A percentile compares a stretch with the other conserved stretches of the same genome.
These are phyloP conservation scores for Macroramphosus scolopax DNA, from an alignment of 2,797 vertebrate genomes.

Conservation along the genomic window DNA sequence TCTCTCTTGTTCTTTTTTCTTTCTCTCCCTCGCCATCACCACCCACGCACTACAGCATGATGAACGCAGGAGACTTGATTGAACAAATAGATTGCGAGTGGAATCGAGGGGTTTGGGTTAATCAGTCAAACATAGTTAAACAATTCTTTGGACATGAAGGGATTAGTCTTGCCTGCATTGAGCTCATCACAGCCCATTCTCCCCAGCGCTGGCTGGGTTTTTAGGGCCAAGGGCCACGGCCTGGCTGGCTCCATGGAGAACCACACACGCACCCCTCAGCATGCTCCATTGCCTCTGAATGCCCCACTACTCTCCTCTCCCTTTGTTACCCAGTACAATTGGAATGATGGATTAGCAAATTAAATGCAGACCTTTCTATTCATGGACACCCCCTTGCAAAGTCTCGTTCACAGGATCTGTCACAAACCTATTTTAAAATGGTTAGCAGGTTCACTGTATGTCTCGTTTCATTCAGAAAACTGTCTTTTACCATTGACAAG, in stretches of 20 bases:
- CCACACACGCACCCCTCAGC: slow-evolving; percentile 65
- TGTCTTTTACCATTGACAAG: slow-evolving; percentile 17
- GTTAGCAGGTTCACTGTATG: slow-evolving; percentile 36
- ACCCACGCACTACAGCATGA: slow-evolving; percentile 52
- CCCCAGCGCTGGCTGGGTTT: slow-evolving; percentile 50
- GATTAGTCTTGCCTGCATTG: slow-evolving; percentile 74
- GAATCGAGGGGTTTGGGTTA: slow-evolving; percentile 70
- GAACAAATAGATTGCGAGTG: slow-evolving; percentile 73
- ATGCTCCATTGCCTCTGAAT: slow-evolving; percentile 72
- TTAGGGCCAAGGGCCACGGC: slow-evolving; percentile 70
- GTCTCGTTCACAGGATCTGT: slow-evolving; percentile 59
- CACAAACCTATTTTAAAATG: slow-evolving; percentile 41
- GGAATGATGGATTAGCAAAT: slow-evolving; percentile 77
- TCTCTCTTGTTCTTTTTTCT: slow-evolving; percentile 18
- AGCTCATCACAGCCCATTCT: slow-evolving; percentile 70
- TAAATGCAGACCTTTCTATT: slow-evolving; percentile 73
- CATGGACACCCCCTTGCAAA: slow-evolving; percentile 53
- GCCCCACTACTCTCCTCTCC: slow-evolving; percentile 63
- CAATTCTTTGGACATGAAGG: slow-evolving; percentile 74
- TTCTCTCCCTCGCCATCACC: slow-evolving; percentile 42
- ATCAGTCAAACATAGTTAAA: slow-evolving; percentile 77
- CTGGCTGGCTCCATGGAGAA: slow-evolving; percentile 62
- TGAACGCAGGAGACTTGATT: slow-evolving; percentile 59
- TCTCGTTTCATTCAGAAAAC: slow-evolving; percentile 26
- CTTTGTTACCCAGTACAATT: slow-evolving; percentile 69